Evolutionary conservation across 2,797 vertebrate species (phyloP).

Genomic region (Streptopelia turtur): DNA sequence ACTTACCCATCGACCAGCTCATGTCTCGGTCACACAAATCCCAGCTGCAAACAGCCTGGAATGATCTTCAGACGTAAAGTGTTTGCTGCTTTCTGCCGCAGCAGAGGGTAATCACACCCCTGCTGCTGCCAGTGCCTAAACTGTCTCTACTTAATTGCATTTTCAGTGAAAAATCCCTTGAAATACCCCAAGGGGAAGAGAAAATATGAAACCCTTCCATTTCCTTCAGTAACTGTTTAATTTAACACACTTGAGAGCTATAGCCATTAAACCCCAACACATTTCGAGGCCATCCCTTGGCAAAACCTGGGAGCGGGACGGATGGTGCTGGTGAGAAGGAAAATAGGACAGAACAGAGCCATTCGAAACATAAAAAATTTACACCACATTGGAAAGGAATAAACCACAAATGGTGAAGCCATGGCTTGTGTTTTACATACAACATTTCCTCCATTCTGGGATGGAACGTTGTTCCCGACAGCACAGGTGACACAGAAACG

Average conservation of each 20-base stretch:
- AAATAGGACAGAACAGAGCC: background rate
- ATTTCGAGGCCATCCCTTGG: background rate
- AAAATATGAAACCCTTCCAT: background rate
- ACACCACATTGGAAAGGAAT: background rate
- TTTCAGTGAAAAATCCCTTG: background rate
- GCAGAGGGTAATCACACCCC: background rate
- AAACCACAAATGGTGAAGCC: background rate
- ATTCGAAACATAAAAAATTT: background rate
- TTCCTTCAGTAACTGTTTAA: slow-evolving; percentile 21
- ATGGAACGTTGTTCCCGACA: background rate
- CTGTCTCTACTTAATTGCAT: background rate
- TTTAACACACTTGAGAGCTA: background rate
- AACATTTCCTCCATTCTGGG: background rate
- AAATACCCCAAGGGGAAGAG: background rate
- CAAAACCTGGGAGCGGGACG: background rate
- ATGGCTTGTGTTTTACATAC: background rate
- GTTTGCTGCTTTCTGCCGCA: background rate
- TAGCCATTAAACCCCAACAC: background rate
- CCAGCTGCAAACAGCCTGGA: background rate
- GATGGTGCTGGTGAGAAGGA: background rate
- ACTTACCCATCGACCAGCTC: background rate
- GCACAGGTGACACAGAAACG: background rate
- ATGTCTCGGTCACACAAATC: background rate
- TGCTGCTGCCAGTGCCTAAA: background rate
- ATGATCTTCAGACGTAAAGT: background rate